Evolutionary conservation across 2,888 invertebrate genomes (phyloP).

Genomic region (Holacanthella duospinosa): DNA sequence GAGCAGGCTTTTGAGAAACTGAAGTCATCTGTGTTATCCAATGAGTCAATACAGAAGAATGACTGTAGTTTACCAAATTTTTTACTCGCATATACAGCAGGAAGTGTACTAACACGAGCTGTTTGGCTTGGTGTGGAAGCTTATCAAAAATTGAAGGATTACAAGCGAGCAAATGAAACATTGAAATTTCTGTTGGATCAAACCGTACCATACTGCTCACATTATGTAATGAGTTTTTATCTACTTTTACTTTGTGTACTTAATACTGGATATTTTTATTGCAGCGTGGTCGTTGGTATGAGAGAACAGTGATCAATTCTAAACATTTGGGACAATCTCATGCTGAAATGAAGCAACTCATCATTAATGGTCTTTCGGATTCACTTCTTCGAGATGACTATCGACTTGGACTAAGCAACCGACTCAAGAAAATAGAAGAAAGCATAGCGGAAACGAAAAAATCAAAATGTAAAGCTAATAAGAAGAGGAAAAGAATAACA

Average conservation of each 20-base stretch:
- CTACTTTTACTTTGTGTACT: too few relatives aligned
- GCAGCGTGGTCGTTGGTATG: slow-evolving; percentile 49
- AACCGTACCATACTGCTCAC: slow-evolving; percentile 36
- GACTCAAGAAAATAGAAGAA: slow-evolving; percentile 41
- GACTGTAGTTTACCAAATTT: slow-evolving; percentile 45
- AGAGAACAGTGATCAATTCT: slow-evolving; percentile 53
- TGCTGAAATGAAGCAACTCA: slow-evolving; percentile 37
- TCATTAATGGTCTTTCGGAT: slow-evolving; percentile 41
- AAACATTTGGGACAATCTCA: slow-evolving; percentile 46
- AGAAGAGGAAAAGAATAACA: slow-evolving; percentile 18
- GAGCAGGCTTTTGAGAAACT: slow-evolving; percentile 14
- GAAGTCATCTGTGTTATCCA: slow-evolving; percentile 6
- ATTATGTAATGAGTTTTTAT: too few relatives aligned
- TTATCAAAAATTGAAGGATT: slow-evolving; percentile 44
- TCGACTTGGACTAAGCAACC: slow-evolving; percentile 42
- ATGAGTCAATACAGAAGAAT: slow-evolving; percentile 13
- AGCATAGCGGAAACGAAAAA: slow-evolving; percentile 4
- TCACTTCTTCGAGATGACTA: slow-evolving; percentile 41
- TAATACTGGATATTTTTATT: too few relatives aligned
- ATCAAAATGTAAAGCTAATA: slow-evolving; percentile 2
- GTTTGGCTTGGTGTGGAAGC: slow-evolving; percentile 44
- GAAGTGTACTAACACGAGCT: slow-evolving; percentile 43
- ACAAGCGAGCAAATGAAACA: slow-evolving; percentile 46
- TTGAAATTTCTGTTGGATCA: slow-evolving; percentile 48
- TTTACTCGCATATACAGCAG: slow-evolving; percentile 52